These are phyloP conservation scores for Porites cylindrica DNA, from an alignment of 92 coral and sea anemone species.

Conservation along the genomic window DNA sequence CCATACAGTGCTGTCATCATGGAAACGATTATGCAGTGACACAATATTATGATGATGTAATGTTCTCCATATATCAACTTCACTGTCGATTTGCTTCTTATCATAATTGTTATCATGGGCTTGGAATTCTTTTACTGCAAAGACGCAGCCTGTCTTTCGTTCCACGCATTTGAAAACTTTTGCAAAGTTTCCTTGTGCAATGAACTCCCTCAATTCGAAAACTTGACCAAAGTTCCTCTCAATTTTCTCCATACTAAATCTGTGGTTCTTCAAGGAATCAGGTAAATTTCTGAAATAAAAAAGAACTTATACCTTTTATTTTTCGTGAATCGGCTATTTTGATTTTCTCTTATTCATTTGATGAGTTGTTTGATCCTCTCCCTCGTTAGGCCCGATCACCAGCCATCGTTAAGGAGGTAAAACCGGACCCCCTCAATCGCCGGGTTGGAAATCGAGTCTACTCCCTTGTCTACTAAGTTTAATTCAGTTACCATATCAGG, in stretches of 20 bases:
- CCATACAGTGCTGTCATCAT: conserved; percentile 2
- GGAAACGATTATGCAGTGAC: conserved; percentile 23
- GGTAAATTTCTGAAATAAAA: not conserved
- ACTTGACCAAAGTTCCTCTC: not conserved
- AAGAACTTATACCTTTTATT: too few species aligned
- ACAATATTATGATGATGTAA: conserved; percentile 50
- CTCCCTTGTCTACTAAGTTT: too few species aligned
- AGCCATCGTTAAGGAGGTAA: too few species aligned
- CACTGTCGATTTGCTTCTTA: conserved; percentile 16
- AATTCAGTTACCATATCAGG: too few species aligned
- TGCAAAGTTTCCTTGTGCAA: conserved; percentile 46
- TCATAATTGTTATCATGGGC: conserved; percentile 21
- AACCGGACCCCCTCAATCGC: too few species aligned
- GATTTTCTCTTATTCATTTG: too few species aligned
- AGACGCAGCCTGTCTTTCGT: conserved; percentile 12
- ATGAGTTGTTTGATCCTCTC: too few species aligned
- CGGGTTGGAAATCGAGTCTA: too few species aligned
- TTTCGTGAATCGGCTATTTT: too few species aligned
- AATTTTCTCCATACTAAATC: conserved; percentile 11
- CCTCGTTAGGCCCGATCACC: too few species aligned
- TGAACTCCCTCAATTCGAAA: conserved; percentile 41
- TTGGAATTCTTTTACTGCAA: conserved; percentile 50
- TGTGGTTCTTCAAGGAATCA: not conserved
- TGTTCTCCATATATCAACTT: conserved; percentile 40
- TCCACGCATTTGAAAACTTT: conserved; percentile 47